Percentiles rank a stretch among this genome's conserved stretches.
Evolutionary conservation across 92 coral and sea anemone species (phyloP).

Genomic region (Porites rus): DNA sequence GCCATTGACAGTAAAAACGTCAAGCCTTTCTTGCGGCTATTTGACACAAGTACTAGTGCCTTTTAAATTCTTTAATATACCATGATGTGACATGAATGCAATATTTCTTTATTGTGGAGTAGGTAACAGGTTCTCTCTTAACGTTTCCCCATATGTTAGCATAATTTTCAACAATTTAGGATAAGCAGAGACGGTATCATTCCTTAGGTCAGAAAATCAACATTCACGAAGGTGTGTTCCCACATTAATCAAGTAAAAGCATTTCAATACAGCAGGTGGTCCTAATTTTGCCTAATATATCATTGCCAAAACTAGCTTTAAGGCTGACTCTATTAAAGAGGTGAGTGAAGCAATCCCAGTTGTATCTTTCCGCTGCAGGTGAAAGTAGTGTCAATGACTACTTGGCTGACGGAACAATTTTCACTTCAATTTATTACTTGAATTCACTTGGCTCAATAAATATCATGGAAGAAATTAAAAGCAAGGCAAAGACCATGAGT

Average conservation of each 20-base stretch:
- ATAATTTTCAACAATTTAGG: no score
- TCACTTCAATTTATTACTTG: slow-evolving; percentile 53
- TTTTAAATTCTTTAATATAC: not conserved
- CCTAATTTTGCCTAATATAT: no score
- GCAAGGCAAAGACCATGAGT: slow-evolving; percentile 6
- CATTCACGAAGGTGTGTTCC: no score
- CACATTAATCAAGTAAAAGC: no score
- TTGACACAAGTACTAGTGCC: not conserved
- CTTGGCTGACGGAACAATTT: slow-evolving; percentile 19
- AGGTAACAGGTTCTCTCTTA: slow-evolving; percentile 24
- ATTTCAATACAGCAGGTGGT: no score
- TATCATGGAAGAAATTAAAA: slow-evolving; percentile 41
- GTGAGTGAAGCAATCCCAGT: not conserved
- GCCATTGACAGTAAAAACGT: slow-evolving; percentile 3
- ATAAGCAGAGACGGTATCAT: no score
- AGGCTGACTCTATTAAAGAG: no score
- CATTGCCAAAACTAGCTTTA: no score
- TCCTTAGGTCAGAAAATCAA: no score
- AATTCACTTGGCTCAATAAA: slow-evolving; percentile 60
- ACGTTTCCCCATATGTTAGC: no score
- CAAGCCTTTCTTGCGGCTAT: slow-evolving; percentile 57
- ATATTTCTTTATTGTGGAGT: not conserved
- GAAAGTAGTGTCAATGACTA: slow-evolving; percentile 6
- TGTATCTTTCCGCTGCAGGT: not conserved
- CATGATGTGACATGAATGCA: not conserved